Conservation (phyloP, 2,797 vertebrate species). For the Gastrophryne carolinensis region DNA sequence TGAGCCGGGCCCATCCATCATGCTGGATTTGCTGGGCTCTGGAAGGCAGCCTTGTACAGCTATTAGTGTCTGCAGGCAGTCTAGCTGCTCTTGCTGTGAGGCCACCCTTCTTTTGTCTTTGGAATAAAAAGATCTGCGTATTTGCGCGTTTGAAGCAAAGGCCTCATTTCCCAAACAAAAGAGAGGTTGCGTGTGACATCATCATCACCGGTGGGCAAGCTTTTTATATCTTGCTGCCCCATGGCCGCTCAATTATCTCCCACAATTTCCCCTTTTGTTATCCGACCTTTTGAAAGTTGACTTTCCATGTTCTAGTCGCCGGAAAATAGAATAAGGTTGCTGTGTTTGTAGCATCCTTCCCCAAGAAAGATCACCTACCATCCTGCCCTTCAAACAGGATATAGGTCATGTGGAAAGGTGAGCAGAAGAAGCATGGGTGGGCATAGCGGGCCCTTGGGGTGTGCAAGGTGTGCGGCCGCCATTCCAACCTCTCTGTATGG, state of each 20-base stretch:
- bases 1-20: neutral
- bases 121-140: neutral
- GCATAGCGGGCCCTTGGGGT: too few relatives aligned
- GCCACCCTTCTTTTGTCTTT: neutral
- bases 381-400: too few relatives aligned
- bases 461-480: too few relatives aligned
- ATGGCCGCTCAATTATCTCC: neutral
- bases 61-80: neutral
- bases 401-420: too few relatives aligned
- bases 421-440: too few relatives aligned
- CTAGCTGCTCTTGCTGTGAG: neutral
- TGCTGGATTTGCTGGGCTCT: neutral
- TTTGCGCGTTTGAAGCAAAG: neutral
- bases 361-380: too few relatives aligned
- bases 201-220: neutral
- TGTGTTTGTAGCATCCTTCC: too few relatives aligned
- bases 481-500: too few relatives aligned
- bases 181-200: neutral
- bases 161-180: neutral
- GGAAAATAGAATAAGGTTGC: too few relatives aligned
- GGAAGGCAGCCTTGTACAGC: neutral
- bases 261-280: too few relatives aligned
- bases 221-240: neutral
- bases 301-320: too few relatives aligned
- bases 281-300: too few relatives aligned